phyloP scores from a whole-genome alignment of 37 sponge, comb jelly and placozoan genomes.

The Agelas oroides region DNA sequence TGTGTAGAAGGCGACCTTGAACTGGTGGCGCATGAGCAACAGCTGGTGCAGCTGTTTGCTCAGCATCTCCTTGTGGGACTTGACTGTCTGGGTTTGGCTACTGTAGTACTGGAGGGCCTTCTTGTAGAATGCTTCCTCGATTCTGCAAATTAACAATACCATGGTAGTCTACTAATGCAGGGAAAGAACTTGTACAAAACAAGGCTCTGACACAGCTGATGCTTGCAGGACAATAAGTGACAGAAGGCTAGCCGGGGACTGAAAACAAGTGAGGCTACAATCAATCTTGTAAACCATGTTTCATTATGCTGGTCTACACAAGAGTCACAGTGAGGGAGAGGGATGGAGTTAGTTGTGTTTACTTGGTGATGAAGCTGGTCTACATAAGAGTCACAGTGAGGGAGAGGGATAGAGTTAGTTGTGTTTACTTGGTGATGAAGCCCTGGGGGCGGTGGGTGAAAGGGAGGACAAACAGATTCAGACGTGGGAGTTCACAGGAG shows the following conservation, averaged over 20 bases:
- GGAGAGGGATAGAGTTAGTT: neutral
- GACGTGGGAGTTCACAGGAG: conserved; percentile 65
- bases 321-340: too few species aligned
- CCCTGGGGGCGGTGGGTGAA: conserved; percentile 59
- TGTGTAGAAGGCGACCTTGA: conserved; percentile 90
- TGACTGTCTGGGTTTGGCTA: conserved; percentile 66
- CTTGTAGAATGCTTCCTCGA: conserved; percentile 82
- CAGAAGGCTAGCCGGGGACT: too few species aligned
- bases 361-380: neutral
- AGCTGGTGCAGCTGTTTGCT: conserved; percentile 46
- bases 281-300: neutral
- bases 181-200: too few species aligned
- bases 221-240: too few species aligned
- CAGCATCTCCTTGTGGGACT: conserved; percentile 74
- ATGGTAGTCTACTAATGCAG: too few species aligned
- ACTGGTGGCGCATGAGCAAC: conserved; percentile 81
- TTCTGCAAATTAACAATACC: conserved; percentile 44
- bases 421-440: conserved; percentile 57
- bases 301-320: too few species aligned
- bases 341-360: too few species aligned
- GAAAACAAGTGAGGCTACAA: too few species aligned
- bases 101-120: conserved; percentile 80
- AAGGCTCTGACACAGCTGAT: too few species aligned
- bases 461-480: conserved; percentile 79
- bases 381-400: neutral